Percentiles rank a stretch among this genome's conserved stretches.
These are phyloP conservation scores for Chrysolina haemoptera DNA, from an alignment of 2,888 invertebrate species.

Conservation along the genomic window DNA sequence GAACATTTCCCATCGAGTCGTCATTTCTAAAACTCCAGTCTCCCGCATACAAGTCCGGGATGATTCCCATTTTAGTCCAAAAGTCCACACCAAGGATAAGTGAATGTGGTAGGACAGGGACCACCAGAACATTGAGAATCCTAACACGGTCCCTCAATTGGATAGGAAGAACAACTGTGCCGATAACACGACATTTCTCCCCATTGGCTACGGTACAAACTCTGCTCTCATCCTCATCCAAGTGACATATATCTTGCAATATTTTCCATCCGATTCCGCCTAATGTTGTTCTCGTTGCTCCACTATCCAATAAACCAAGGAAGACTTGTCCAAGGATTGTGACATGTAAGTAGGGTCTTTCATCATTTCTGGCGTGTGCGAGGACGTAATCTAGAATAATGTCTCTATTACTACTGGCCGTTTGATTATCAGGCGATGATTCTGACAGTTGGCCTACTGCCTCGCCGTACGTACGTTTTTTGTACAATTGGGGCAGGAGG, in stretches of 20 bases:
- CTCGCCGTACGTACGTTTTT: background rate
- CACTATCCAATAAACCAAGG: conserved; percentile 21
- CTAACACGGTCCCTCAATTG: background rate
- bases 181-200: background rate
- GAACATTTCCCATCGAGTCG: too few species aligned
- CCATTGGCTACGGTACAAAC: conserved; percentile 20
- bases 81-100: conserved; percentile 25
- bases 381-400: conserved; percentile 16
- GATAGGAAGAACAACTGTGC: conserved; percentile 7
- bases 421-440: background rate
- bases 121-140: conserved; percentile 13
- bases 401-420: conserved; percentile 11
- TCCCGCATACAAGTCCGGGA: background rate
- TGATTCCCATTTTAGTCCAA: conserved; percentile 12
- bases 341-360: conserved; percentile 12
- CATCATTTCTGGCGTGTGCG: conserved; percentile 14
- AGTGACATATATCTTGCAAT: background rate
- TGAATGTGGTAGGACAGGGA: conserved; percentile 4
- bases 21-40: background rate
- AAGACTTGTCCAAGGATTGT: background rate
- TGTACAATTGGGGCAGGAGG: background rate
- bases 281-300: conserved; percentile 8
- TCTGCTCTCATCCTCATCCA: background rate
- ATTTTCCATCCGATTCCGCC: conserved; percentile 8
- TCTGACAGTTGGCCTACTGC: conserved; percentile 13